Evolutionary conservation across 2,113 vertebrate species (phyloP).

Genomic region (Cygnus atratus): DNA sequence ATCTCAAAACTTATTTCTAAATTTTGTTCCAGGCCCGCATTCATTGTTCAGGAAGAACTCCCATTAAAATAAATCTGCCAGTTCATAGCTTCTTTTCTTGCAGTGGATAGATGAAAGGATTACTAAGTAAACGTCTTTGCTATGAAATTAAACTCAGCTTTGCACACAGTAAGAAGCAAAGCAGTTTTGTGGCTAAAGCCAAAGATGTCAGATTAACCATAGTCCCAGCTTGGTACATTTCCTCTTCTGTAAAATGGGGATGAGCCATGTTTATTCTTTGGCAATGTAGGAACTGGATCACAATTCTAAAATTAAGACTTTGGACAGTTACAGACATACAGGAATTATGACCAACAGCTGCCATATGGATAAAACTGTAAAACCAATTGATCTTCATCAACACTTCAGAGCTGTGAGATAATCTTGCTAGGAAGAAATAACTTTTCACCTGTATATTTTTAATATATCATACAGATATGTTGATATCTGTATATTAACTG

Average conservation of each 20-base stretch:
- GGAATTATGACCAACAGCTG: background rate
- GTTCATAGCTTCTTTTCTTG: background rate
- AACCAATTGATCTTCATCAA: background rate
- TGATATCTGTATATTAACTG: no score
- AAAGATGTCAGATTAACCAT: conserved; percentile 12
- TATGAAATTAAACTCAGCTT: background rate
- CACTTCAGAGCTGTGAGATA: background rate
- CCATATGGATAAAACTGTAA: background rate
- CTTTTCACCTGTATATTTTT: background rate
- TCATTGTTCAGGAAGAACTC: background rate
- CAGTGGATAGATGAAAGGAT: background rate
- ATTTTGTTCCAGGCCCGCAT: background rate
- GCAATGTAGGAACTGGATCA: background rate
- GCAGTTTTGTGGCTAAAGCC: background rate
- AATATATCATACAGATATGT: background rate
- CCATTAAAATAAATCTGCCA: background rate
- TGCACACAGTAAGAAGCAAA: background rate
- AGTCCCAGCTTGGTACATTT: background rate
- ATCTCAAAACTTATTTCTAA: background rate
- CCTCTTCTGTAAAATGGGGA: background rate
- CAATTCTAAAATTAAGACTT: background rate
- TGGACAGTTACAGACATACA: background rate
- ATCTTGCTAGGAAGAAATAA: background rate
- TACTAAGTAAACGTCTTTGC: background rate
- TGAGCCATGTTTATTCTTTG: background rate